These are phyloP conservation scores for Oegoconia quadripuncta DNA, from an alignment of 2,888 invertebrate genomes.

Conservation along the genomic window DNA sequence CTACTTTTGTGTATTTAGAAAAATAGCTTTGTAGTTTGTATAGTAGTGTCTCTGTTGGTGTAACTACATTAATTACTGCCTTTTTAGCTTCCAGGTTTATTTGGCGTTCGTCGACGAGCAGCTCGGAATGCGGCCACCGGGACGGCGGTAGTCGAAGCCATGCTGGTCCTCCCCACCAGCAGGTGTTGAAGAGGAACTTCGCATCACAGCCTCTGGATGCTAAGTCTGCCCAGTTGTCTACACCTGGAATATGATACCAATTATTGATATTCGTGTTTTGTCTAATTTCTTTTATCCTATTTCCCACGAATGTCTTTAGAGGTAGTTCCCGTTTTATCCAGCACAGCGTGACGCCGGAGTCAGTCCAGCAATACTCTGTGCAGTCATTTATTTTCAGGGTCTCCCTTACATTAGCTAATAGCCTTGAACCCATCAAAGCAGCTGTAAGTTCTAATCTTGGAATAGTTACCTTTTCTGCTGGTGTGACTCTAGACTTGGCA, in stretches of 20 bases:
- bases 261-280: too few relatives aligned
- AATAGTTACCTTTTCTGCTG: conserved; percentile 9
- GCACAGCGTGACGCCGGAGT: conserved; percentile 1
- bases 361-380: conserved; percentile 5
- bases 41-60: neutral
- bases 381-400: neutral
- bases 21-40: conserved; percentile 2
- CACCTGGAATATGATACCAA: conserved; percentile 11
- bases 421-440: conserved; percentile 10
- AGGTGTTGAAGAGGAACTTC: neutral
- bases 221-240: conserved; percentile 7
- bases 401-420: neutral
- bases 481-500: conserved; percentile 8
- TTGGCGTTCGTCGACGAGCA: neutral
- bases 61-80: neutral
- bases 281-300: conserved; percentile 6
- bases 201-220: conserved; percentile 11
- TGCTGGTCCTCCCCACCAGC: conserved; percentile 11
- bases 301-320: conserved; percentile 2
- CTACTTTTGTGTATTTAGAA: conserved; percentile 5
- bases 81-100: conserved; percentile 3
- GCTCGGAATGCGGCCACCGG: conserved; percentile 5
- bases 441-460: conserved; percentile 11
- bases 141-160: neutral
- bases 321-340: conserved; percentile 4